A percentile compares a stretch with the other conserved stretches of the same genome.
These are phyloP conservation scores for Eucera pruinosa DNA, from an alignment of 2,888 invertebrate species.

Conservation along the genomic window DNA sequence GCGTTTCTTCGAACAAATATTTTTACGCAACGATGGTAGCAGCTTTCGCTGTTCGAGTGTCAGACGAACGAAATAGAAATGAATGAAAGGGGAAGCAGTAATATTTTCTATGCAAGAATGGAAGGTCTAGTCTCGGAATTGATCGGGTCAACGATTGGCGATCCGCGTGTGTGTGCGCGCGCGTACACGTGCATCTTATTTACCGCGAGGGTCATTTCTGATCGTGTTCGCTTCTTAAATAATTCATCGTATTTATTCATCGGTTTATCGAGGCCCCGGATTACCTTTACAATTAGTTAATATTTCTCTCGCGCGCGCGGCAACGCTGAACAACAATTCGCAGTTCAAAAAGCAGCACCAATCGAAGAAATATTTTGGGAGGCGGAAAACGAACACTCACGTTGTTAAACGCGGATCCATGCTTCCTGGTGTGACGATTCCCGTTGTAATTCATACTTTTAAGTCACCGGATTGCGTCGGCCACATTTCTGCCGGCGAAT, in stretches of 20 bases:
- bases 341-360: no score
- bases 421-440: slow-evolving; percentile 27
- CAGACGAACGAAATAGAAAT: not conserved
- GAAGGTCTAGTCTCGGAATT: slow-evolving; percentile 10
- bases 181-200: no score
- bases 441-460: slow-evolving; percentile 41
- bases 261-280: no score
- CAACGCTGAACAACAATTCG: no score
- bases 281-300: no score
- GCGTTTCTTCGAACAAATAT: no score
- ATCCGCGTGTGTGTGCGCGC: slow-evolving; percentile 1
- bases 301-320: no score
- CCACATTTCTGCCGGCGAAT: not conserved
- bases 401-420: slow-evolving; percentile 36
- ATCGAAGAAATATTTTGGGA: no score
- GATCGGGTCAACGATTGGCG: slow-evolving; percentile 32
- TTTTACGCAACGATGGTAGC: not conserved
- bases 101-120: no score
- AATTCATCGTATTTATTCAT: not conserved
- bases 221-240: not conserved
- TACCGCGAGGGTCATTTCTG: not conserved
- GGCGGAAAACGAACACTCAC: slow-evolving; percentile 53
- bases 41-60: slow-evolving; percentile 7
- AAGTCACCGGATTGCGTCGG: not conserved
- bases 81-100: not conserved